These are phyloP conservation scores for Gila robusta DNA, from an alignment of 2,797 vertebrate genomes.

Conservation along the genomic window DNA sequence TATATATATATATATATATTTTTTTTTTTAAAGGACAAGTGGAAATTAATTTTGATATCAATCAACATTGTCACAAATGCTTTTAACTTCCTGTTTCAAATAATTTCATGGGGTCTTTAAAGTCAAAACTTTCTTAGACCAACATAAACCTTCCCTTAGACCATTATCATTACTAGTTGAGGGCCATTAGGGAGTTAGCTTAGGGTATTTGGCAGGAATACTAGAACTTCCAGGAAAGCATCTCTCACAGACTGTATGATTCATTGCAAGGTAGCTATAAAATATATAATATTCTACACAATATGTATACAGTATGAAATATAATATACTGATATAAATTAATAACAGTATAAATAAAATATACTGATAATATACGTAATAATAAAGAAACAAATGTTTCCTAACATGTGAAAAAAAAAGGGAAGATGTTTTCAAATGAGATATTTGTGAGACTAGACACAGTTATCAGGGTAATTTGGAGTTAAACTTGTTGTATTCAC, in stretches of 20 bases:
- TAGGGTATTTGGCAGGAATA: conserved; percentile 68
- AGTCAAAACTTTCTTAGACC: background rate
- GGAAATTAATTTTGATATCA: background rate
- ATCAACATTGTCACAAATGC: background rate
- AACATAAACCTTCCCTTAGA: background rate
- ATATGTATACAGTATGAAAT: background rate
- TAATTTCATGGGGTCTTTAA: conserved; percentile 1
- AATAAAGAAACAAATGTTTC: background rate
- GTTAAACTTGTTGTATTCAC: conserved; percentile 47
- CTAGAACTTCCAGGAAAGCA: conserved; percentile 71
- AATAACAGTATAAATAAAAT: background rate
- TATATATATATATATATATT: no score
- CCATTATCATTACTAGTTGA: background rate
- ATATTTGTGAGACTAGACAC: conserved; percentile 8
- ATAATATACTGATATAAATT: background rate
- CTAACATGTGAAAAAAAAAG: background rate
- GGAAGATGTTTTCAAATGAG: background rate
- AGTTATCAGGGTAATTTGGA: background rate
- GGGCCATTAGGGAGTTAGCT: conserved; percentile 54
- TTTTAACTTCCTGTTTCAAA: background rate
- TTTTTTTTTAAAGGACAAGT: no score
- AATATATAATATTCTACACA: background rate
- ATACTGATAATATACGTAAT: background rate
- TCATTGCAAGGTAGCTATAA: conserved; percentile 63
- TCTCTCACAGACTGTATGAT: conserved; percentile 65